Conservation (phyloP, 2,797 vertebrate species). For the Pogonophryne albipinna region DNA sequence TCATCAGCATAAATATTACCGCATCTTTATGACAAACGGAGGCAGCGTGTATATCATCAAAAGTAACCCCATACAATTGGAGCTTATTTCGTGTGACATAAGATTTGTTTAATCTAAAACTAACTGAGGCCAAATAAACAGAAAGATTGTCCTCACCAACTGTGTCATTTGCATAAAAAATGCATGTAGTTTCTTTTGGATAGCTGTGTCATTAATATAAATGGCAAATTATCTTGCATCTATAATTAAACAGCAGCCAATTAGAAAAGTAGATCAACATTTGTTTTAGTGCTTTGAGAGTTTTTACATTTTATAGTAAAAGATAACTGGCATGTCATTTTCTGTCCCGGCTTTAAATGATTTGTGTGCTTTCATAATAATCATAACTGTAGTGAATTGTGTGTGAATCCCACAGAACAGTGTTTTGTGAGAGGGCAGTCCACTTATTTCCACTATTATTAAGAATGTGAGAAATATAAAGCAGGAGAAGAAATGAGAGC, state of each 20-base stretch:
- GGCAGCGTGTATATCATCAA: background rate
- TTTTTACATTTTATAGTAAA: background rate
- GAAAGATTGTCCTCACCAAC: background rate
- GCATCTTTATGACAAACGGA: constrained; percentile 9
- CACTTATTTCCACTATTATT: background rate
- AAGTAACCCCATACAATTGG: background rate
- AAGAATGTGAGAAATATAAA: background rate
- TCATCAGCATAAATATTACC: constrained; percentile 29
- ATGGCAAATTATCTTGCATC: constrained; percentile 17
- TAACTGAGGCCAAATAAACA: background rate
- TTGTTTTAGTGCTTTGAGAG: constrained; percentile 8
- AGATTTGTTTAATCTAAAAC: constrained; percentile 1
- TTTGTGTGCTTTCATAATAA: background rate
- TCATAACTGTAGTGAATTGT: background rate
- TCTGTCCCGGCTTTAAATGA: background rate
- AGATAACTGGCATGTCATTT: background rate
- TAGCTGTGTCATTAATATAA: constrained; percentile 9
- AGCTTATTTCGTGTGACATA: background rate
- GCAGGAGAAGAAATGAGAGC: background rate
- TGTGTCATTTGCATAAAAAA: constrained; percentile 13
- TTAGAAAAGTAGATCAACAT: background rate
- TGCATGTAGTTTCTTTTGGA: constrained; percentile 4
- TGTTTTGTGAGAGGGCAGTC: background rate
- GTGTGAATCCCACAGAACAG: background rate
- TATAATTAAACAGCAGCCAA: constrained; percentile 8